Conservation (phyloP, 2,888 invertebrate species). For the Petrolisthes manimaculis region DNA sequence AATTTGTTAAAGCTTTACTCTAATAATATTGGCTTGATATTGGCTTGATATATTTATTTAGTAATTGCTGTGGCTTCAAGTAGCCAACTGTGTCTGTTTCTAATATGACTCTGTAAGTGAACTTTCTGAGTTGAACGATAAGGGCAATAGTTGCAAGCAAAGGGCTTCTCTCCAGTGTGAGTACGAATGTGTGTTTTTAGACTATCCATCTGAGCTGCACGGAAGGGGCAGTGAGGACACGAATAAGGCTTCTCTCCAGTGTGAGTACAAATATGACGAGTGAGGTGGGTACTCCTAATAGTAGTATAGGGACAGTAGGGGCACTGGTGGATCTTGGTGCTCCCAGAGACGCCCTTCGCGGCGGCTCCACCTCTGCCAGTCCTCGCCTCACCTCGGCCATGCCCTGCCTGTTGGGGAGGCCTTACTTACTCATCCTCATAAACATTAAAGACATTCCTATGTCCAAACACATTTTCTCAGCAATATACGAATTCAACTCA, state of each 20-base stretch:
- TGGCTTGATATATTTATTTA: conserved; percentile 8
- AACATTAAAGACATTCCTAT: conserved; percentile 18
- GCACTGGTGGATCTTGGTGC: conserved; percentile 59
- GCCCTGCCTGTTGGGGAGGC: conserved; percentile 62
- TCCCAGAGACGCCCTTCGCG: conserved; percentile 35
- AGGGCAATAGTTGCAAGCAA: conserved; percentile 51
- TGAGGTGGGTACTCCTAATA: conserved; percentile 56
- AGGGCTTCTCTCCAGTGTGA: conserved; percentile 54
- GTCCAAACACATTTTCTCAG: conserved; percentile 15
- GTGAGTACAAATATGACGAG: conserved; percentile 54
- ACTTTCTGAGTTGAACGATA: conserved; percentile 57
- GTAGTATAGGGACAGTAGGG: conserved; percentile 62
- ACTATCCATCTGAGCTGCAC: conserved; percentile 54
- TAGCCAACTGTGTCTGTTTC: conserved; percentile 53
- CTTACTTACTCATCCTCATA: conserved; percentile 53
- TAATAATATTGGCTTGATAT: too few relatives aligned
- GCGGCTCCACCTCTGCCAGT: conserved; percentile 15
- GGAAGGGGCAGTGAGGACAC: conserved; percentile 58
- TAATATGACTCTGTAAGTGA: conserved; percentile 55
- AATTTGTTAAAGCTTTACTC: too few relatives aligned
- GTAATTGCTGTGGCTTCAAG: conserved; percentile 29
- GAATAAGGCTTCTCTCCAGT: conserved; percentile 56
- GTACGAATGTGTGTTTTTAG: conserved; percentile 58
- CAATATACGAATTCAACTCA: background rate
- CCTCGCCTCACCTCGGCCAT: conserved; percentile 45